phyloP scores from a whole-genome alignment of 2,797 vertebrate species.

The Typhlichthys subterraneus region DNA sequence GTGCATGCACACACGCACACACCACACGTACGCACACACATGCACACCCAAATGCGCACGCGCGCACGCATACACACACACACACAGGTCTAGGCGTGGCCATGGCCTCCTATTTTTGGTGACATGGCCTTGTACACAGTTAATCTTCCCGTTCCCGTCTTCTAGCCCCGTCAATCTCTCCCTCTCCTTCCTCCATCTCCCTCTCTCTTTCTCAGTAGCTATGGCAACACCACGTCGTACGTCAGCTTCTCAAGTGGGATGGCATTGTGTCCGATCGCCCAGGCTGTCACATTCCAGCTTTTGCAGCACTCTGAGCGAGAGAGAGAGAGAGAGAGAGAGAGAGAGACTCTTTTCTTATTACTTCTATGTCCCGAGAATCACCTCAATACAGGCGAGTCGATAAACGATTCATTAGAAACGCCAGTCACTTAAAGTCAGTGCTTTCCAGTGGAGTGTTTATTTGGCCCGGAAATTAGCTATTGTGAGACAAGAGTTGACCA shows the following conservation, averaged over 20 bases:
- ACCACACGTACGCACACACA: neutral
- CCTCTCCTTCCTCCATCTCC: constrained; percentile 42
- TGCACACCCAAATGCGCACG: no score
- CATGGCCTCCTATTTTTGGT: constrained; percentile 52
- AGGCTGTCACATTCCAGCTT: constrained; percentile 55
- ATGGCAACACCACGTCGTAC: constrained; percentile 75
- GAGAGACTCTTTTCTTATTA: constrained; percentile 19
- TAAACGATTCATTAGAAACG: constrained; percentile 58
- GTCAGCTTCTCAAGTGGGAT: constrained; percentile 71
- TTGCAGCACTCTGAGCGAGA: constrained; percentile 33
- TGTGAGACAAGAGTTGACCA: constrained; percentile 57
- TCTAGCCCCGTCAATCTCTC: constrained; percentile 31
- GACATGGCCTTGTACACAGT: constrained; percentile 68
- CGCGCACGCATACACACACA: no score
- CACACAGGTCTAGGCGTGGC: constrained; percentile 10
- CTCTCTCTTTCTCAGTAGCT: constrained; percentile 65
- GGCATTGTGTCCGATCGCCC: constrained; percentile 64
- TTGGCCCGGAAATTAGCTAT: constrained; percentile 61
- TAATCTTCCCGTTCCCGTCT: constrained; percentile 61
- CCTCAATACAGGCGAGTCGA: constrained; percentile 49
- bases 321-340: constrained; percentile 8
- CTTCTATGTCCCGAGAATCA: constrained; percentile 38
- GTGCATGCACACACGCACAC: no score
- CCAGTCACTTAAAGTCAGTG: constrained; percentile 51
- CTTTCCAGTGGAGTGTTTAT: constrained; percentile 49